phyloP scores from a whole-genome alignment of 2,888 invertebrate species.

The Blomia tropicalis region DNA sequence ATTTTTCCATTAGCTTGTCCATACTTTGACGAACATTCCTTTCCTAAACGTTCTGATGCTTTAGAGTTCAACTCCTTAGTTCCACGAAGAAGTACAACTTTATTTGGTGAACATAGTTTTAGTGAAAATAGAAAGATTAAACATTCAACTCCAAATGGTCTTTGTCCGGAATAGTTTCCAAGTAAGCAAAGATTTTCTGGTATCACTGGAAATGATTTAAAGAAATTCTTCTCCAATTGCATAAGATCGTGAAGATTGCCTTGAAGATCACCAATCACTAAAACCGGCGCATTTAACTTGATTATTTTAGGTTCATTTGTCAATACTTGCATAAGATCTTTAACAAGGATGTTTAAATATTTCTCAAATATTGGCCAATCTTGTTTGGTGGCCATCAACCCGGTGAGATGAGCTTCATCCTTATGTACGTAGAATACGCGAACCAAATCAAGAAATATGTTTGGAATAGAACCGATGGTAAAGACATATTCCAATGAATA shows the following conservation, averaged over 20 bases:
- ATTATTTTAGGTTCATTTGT: slow-evolving; percentile 37
- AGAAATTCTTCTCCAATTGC: slow-evolving; percentile 52
- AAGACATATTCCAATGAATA: slow-evolving; percentile 7
- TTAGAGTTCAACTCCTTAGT: slow-evolving; percentile 61
- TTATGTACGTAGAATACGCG: not conserved
- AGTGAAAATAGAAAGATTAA: slow-evolving; percentile 48
- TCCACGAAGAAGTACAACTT: slow-evolving; percentile 50
- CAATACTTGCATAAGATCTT: not conserved
- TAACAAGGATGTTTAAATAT: not conserved
- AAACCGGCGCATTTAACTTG: slow-evolving; percentile 43
- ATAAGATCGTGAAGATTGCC: slow-evolving; percentile 53
- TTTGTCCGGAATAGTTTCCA: slow-evolving; percentile 61
- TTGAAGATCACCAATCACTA: slow-evolving; percentile 53
- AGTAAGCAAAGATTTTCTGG: slow-evolving; percentile 48
- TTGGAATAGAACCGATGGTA: not conserved
- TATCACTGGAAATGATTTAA: slow-evolving; percentile 49
- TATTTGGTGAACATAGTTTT: slow-evolving; percentile 50
- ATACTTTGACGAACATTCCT: slow-evolving; percentile 52
- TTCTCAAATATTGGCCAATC: not conserved
- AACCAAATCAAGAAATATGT: not conserved
- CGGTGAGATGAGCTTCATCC: not conserved
- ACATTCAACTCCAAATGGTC: slow-evolving; percentile 47
- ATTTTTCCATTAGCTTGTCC: slow-evolving; percentile 45
- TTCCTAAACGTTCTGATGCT: slow-evolving; percentile 52
- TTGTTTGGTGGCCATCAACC: not conserved